Conservation (phyloP, 2,888 invertebrate genomes). For the Ophion slaviceki region DNA sequence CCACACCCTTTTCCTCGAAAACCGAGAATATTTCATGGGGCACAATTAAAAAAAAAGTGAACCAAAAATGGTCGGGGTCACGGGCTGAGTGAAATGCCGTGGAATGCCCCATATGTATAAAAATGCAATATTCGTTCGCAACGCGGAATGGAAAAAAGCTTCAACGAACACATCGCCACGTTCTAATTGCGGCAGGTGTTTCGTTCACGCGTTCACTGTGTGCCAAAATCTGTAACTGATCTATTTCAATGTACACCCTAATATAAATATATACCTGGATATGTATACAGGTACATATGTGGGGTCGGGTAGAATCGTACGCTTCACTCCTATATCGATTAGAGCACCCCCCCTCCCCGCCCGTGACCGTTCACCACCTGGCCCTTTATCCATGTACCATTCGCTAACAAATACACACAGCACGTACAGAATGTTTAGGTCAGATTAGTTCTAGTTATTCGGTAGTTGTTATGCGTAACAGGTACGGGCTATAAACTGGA, state of each 20-base stretch:
- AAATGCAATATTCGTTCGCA: not conserved
- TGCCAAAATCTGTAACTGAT: constrained; percentile 37
- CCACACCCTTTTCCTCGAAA: too few species aligned
- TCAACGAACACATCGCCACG: constrained; percentile 42
- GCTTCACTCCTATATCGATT: constrained; percentile 56
- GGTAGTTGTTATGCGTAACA: constrained; percentile 66
- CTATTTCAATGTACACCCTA: constrained; percentile 42
- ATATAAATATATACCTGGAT: not conserved
- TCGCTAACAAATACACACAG: constrained; percentile 42
- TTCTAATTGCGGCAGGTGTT: constrained; percentile 47
- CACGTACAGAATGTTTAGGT: constrained; percentile 65
- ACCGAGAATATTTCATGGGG: too few species aligned
- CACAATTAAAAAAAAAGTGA: too few species aligned
- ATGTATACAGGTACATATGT: not conserved
- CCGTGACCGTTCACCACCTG: too few species aligned
- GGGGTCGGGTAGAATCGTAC: not conserved
- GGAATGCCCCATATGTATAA: too few species aligned
- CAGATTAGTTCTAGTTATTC: constrained; percentile 66
- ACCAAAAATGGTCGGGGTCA: too few species aligned
- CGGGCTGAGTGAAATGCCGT: too few species aligned
- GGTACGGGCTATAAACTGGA: constrained; percentile 63
- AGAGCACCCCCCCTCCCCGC: constrained; percentile 1
- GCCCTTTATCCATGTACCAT: constrained; percentile 1
- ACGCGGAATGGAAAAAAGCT: not conserved
- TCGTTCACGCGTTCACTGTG: not conserved